Evolutionary conservation across 2,888 invertebrate genomes (phyloP).

Genomic region (Antheraea assamensis): DNA sequence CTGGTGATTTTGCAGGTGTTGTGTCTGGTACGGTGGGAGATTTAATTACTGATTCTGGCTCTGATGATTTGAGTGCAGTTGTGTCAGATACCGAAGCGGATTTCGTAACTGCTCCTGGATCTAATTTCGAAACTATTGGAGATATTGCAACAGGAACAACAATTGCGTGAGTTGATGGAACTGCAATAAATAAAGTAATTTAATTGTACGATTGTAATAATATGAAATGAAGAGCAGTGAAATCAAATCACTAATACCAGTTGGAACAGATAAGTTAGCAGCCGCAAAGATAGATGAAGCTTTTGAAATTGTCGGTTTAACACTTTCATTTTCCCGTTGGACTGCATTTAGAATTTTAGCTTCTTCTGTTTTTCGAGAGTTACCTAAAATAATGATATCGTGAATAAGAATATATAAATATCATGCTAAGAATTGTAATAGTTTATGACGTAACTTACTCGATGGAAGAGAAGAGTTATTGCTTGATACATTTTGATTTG

Average conservation of each 20-base stretch:
- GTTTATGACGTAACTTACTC: slow-evolving; percentile 37
- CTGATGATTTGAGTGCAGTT: slow-evolving; percentile 13
- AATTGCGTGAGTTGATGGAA: not conserved
- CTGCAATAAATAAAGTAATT: slow-evolving; percentile 15
- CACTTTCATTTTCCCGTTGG: slow-evolving; percentile 33
- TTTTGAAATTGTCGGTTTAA: slow-evolving; percentile 35
- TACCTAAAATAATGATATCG: slow-evolving; percentile 31
- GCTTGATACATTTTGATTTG: slow-evolving; percentile 34
- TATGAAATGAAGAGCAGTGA: slow-evolving; percentile 2
- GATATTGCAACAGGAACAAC: slow-evolving; percentile 7
- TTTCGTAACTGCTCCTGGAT: slow-evolving; percentile 13
- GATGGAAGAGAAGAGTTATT: slow-evolving; percentile 30
- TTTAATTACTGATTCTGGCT: too few species aligned
- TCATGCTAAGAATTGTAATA: not conserved
- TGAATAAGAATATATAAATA: slow-evolving; percentile 8
- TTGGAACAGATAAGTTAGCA: slow-evolving; percentile 33
- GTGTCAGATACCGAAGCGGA: slow-evolving; percentile 24
- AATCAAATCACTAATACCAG: slow-evolving; percentile 27
- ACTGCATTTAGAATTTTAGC: slow-evolving; percentile 36
- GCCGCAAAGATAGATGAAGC: slow-evolving; percentile 46
- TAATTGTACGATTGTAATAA: slow-evolving; percentile 18
- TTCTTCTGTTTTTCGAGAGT: slow-evolving; percentile 37
- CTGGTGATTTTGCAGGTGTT: not conserved
- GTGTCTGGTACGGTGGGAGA: too few species aligned
- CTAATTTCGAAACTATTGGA: not conserved